Evolutionary conservation across 2,888 invertebrate species (phyloP), one percentile per base, ranked within the genome.

Genomic region (Gryllus longicercus): DNA sequence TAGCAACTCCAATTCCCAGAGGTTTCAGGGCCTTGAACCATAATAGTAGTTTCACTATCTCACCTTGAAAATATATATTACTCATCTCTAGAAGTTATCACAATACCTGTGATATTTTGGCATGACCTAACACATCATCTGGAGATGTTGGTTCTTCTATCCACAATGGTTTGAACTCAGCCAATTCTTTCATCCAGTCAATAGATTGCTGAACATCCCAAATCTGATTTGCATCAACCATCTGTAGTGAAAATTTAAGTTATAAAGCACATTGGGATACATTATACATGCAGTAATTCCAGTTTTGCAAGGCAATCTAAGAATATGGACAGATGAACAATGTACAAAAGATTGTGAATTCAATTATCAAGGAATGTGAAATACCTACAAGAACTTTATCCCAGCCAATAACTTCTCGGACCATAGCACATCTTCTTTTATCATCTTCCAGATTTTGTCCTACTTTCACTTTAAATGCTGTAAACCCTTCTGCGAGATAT

Each of bases 81-180:
- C n/a, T 16, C 16, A 14, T 63, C 63, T 63, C 14, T 18, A 63
- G 16, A 63, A 63, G 14, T 63, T 14, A 3, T 63, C 63, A 18
- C 63, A 63, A 63, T 14, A 63, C 95, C 85, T 93, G 90, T 0
- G 95, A 90, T 83, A 97, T 96, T 78, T 90, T 88, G 0, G 93
- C 93, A 86, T 97, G 96, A 0, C 96, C 97, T n/a, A 96, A 87
- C 4, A 96, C 89, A 85, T 97, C 97, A 86, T 97, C 97, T 0
- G 96, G 96, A 4, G 94, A 94, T 0, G 97, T 97, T 0, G 97
- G 97, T 85, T 97, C 97, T 86, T 97, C 97, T 80, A 97, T 96
- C 96, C 96, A 97, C 79, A 92, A 86, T 3, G 93, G 92, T 84
- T 93, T 93, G 84, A 93, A 92, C 75, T 92, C 90, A 1, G 93